Evolutionary conservation across 2,888 invertebrate species (phyloP), one percentile per base, ranked within the genome.

Genomic region (Pristionchus mayeri): DNA sequence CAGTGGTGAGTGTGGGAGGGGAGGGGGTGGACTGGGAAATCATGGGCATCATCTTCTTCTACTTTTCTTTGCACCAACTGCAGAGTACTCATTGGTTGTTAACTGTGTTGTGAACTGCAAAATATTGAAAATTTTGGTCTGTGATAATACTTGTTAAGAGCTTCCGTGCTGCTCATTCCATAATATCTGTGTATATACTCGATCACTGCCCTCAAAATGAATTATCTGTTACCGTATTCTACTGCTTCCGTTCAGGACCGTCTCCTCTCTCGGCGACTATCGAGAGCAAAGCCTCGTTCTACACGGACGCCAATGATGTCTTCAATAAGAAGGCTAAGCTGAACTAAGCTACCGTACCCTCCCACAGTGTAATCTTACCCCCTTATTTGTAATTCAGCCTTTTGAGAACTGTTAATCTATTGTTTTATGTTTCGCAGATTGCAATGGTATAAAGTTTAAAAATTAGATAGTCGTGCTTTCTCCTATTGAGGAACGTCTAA

Each of bases 261-360:
- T 24, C 44, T 48, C 76, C 76, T 24, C 79, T 79, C 2, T 52
- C 79, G 16, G 79, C 79, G 34, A 79, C 79, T 11, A 79, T 79
- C 34, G 79, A 79, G 24, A 54, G 52, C 21, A 79, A 79, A 16
- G 37, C 79, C n/a, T 30, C 79, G 9, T 54, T 79, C 52, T 79
- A 79, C 54, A 79, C 79, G 7, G 79, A 79, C 37, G 52, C 79
- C 21, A 79, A 79, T n/a, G 79, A 79, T 24, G 79, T 79, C 30
- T 76, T 76, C 76, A 76, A 76, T 30, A 76, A 76, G 76, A 76
- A 76, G 50, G 76, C 76, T 30, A 76, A 76, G 18, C 76, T 76
- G 27, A 76, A 76, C 48, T 76, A 24, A 76, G n/a, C 71, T 48
- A 76, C 76, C 21, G 76, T 76, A 48, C 24, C 24, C 18, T 0